A percentile compares a stretch with the other conserved stretches of the same genome.
These are phyloP conservation scores for Corapipo altera DNA, from an alignment of 2,113 vertebrate genomes.

Conservation along the genomic window DNA sequence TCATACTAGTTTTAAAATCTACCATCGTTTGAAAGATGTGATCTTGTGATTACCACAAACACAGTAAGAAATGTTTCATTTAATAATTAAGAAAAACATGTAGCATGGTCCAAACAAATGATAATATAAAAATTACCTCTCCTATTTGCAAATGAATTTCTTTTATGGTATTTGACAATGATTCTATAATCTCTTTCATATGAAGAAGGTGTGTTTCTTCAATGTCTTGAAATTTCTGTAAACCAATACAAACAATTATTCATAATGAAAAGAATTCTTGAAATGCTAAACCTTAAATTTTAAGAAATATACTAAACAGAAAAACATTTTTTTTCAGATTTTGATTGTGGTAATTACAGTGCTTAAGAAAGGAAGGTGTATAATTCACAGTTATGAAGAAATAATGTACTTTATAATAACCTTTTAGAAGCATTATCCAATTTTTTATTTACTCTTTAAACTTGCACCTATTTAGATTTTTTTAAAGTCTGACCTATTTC, in stretches of 20 bases:
- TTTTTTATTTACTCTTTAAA: background rate
- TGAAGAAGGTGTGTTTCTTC: constrained; percentile 90
- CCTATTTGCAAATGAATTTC: constrained; percentile 77
- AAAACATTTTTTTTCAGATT: background rate
- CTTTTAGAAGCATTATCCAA: background rate
- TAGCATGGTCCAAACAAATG: background rate
- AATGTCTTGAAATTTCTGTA: constrained; percentile 93
- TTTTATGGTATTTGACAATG: constrained; percentile 85
- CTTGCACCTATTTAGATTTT: background rate
- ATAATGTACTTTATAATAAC: background rate
- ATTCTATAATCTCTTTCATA: constrained; percentile 90
- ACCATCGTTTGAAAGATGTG: background rate
- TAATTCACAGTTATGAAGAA: background rate
- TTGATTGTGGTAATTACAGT: background rate
- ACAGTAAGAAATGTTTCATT: background rate
- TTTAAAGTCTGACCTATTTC: background rate
- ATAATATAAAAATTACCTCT: constrained; percentile 46
- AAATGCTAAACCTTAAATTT: background rate
- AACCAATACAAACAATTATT: constrained; percentile 48
- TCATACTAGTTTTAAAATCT: background rate
- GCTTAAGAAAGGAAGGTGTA: background rate
- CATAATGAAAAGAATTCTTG: background rate
- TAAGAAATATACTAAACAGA: background rate
- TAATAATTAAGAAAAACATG: background rate
- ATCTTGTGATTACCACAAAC: background rate